Evolutionary conservation across 2,888 invertebrate genomes (phyloP).

Genomic region (Sepioteuthis lessoniana): DNA sequence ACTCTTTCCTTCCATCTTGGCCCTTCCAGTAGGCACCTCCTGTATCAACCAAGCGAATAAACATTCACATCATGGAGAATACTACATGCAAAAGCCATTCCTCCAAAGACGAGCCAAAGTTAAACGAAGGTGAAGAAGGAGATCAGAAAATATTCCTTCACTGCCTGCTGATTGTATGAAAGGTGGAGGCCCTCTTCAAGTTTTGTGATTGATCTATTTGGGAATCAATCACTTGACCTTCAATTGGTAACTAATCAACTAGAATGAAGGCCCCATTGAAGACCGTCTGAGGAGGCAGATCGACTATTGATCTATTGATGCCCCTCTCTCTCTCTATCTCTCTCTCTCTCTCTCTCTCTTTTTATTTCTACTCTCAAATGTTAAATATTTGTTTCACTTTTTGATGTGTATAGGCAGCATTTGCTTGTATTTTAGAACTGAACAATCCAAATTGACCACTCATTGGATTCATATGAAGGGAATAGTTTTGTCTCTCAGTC

Average conservation of each 20-base stretch:
- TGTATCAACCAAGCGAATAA: neutral
- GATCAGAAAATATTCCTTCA: neutral
- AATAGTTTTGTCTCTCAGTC: too few relatives aligned
- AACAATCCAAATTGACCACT: too few relatives aligned
- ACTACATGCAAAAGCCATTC: neutral
- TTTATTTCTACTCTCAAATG: neutral
- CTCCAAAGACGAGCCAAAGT: neutral
- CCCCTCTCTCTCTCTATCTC: neutral
- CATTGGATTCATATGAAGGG: too few relatives aligned
- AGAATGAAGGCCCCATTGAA: neutral
- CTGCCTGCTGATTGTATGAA: neutral
- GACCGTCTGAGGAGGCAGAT: neutral
- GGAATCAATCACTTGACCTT: neutral
- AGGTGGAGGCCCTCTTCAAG: neutral
- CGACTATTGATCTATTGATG: neutral
- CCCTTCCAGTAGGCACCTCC: neutral
- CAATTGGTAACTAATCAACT: neutral
- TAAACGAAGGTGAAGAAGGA: neutral
- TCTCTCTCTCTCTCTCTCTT: too few relatives aligned
- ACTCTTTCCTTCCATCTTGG: neutral
- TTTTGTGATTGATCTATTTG: neutral
- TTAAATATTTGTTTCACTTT: neutral
- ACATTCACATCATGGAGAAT: neutral
- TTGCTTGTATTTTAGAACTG: neutral
- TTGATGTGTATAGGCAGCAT: neutral